Evolutionary conservation across 2,888 invertebrate genomes (phyloP).

Genomic region (Lepeophtheirus nordmannii): DNA sequence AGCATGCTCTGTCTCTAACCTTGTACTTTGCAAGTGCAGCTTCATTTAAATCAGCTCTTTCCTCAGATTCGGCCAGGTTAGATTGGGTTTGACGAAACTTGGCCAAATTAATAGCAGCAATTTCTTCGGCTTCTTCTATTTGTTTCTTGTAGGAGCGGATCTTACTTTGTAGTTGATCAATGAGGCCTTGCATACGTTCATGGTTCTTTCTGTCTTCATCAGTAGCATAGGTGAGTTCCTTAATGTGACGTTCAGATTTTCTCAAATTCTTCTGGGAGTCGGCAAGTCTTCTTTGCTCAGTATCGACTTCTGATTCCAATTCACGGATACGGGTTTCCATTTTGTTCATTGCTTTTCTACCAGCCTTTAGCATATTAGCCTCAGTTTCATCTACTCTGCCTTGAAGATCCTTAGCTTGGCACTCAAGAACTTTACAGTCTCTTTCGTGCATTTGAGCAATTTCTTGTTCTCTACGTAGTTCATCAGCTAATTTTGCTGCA

Average conservation of each 20-base stretch:
- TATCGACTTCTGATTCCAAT: conserved; percentile 40
- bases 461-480: conserved; percentile 43
- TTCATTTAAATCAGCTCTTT: conserved; percentile 88
- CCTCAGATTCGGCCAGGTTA: conserved; percentile 89
- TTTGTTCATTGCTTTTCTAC: conserved; percentile 43
- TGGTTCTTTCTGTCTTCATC: conserved; percentile 99
- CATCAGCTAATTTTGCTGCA: conserved; percentile 42
- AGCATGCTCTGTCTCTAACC: conserved; percentile 82
- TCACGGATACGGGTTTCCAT: conserved; percentile 38
- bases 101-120: conserved; percentile 39
- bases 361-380: conserved; percentile 41
- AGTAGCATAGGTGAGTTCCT: conserved; percentile 37
- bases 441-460: conserved; percentile 41
- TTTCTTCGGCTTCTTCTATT: conserved; percentile 77
- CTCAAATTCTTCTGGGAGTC: conserved; percentile 42
- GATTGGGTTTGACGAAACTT: conserved; percentile 43
- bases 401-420: conserved; percentile 42
- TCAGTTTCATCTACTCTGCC: conserved; percentile 43
- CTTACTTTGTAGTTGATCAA: conserved; percentile 97
- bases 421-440: conserved; percentile 40
- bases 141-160: conserved; percentile 99
- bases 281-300: conserved; percentile 42
- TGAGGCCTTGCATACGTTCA: conserved; percentile 96
- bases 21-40: conserved; percentile 94
- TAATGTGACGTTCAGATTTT: conserved; percentile 41